Evolutionary conservation across 2,888 invertebrate genomes (phyloP).

Genomic region (Lamproptera curius): DNA sequence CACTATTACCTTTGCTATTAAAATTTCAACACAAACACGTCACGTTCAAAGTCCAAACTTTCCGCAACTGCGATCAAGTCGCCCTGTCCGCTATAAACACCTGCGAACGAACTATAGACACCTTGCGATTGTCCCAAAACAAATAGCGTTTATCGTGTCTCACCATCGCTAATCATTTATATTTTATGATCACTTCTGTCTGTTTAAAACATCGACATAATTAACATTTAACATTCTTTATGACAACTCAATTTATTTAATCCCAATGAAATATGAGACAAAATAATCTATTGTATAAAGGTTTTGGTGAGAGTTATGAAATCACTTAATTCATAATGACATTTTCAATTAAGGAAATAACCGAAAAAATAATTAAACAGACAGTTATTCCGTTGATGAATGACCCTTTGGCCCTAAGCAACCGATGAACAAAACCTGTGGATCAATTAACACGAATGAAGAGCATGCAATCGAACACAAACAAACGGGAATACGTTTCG

Average conservation of each 20-base stretch:
- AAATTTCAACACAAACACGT: too few relatives aligned
- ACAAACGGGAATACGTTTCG: constrained; percentile 63
- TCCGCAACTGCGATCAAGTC: neutral
- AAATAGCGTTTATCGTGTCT: constrained; percentile 13
- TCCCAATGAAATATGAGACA: neutral
- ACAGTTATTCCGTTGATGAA: neutral
- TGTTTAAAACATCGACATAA: constrained; percentile 6
- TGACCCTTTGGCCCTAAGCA: neutral
- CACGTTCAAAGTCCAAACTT: neutral
- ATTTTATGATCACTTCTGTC: constrained; percentile 9
- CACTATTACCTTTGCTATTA: too few relatives aligned
- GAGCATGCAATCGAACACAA: constrained; percentile 44
- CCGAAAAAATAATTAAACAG: neutral
- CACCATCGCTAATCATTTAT: constrained; percentile 13
- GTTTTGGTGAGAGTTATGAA: neutral
- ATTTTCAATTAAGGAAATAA: neutral
- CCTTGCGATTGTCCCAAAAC: constrained; percentile 16
- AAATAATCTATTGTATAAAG: neutral
- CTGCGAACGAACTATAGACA: constrained; percentile 11
- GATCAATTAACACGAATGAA: constrained; percentile 38
- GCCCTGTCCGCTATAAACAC: constrained; percentile 2
- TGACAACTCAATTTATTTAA: neutral
- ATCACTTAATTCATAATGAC: neutral
- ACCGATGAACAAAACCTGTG: constrained; percentile 53
- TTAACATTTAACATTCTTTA: constrained; percentile 9